Conservation (phyloP, 1,140 invertebrate genomes). For the Cherax destructor region DNA sequence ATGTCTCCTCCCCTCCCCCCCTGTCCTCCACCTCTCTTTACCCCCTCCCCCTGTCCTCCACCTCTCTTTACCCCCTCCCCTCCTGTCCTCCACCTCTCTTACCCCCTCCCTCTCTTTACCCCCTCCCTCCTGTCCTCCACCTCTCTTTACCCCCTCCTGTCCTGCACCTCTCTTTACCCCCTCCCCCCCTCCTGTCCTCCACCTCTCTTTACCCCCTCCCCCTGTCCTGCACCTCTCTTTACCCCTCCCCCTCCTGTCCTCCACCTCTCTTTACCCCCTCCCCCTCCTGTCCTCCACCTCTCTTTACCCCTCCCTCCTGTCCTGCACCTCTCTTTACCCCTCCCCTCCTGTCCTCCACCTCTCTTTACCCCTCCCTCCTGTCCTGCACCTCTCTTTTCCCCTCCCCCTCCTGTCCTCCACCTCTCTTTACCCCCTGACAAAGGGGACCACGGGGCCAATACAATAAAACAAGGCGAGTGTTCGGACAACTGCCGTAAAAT, state of each 20-base stretch:
- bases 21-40: neutral
- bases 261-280: neutral
- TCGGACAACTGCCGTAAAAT: constrained; percentile 17
- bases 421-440: neutral
- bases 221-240: neutral
- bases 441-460: neutral
- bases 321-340: too few relatives aligned
- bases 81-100: too few relatives aligned
- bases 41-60: too few relatives aligned
- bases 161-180: neutral
- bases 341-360: neutral
- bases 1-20: neutral
- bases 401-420: neutral
- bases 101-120: neutral
- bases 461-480: neutral
- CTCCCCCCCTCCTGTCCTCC: too few relatives aligned
- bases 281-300: too few relatives aligned
- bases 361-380: neutral
- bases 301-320: neutral
- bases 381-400: too few relatives aligned
- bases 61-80: too few relatives aligned
- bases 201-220: too few relatives aligned
- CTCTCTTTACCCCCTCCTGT: neutral
- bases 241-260: neutral
- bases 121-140: too few relatives aligned